Evolutionary conservation across 2,797 vertebrate species (phyloP).

Genomic region (Amblyopsis hoosieri): DNA sequence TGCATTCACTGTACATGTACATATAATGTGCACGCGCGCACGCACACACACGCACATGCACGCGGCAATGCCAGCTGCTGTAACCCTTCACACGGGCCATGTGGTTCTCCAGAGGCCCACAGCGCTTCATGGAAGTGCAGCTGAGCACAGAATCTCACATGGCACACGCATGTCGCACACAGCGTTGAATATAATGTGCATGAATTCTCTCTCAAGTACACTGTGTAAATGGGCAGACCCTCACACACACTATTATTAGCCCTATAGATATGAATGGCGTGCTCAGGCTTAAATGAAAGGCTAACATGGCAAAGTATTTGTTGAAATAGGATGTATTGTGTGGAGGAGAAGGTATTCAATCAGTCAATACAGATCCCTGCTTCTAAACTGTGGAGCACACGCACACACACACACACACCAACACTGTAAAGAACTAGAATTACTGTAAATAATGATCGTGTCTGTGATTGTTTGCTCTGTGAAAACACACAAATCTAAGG

Average conservation of each 20-base stretch:
- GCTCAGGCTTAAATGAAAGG: constrained; percentile 16
- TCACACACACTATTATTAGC: not conserved
- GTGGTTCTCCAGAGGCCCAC: constrained; percentile 40
- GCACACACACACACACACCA: no score
- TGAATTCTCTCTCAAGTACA: not conserved
- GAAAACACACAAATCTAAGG: not conserved
- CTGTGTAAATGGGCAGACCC: no score
- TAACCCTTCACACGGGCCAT: constrained; percentile 34
- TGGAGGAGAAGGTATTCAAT: constrained; percentile 54
- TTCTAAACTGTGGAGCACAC: constrained; percentile 14
- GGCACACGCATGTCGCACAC: constrained; percentile 4
- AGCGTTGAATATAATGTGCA: constrained; percentile 15
- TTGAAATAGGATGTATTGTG: constrained; percentile 38
- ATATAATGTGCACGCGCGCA: not conserved
- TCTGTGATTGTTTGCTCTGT: constrained; percentile 21
- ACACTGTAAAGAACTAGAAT: no score
- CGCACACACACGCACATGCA: not conserved
- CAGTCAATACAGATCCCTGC: constrained; percentile 53
- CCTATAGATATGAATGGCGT: not conserved
- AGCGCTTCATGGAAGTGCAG: constrained; percentile 22
- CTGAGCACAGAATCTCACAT: constrained; percentile 23
- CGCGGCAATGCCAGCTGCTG: constrained; percentile 1
- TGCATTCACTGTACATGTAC: not conserved
- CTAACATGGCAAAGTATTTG: no score
- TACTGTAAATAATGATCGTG: not conserved